phyloP scores from a whole-genome alignment of 2,797 vertebrate species.

The Cyprinella venusta region DNA sequence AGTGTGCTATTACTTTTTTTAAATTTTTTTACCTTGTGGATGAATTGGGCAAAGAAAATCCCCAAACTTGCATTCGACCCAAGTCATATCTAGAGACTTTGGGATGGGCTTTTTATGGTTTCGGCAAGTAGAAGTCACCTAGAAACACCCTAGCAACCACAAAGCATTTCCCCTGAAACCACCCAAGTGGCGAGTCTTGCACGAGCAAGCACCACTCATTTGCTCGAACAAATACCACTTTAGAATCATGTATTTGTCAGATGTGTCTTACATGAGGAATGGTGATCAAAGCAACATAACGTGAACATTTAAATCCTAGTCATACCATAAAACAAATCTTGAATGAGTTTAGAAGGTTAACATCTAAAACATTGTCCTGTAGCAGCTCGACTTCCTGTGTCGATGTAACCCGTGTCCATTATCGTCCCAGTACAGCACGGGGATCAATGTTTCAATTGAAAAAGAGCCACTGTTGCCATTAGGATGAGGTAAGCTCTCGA shows the following conservation, averaged over 20 bases:
- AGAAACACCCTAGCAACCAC: background rate
- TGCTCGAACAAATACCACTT: background rate
- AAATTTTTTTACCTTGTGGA: background rate
- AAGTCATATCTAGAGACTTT: background rate
- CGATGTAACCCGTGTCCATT: conserved; percentile 65
- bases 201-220: background rate
- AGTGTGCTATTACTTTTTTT: background rate
- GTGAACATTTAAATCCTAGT: background rate
- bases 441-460: conserved; percentile 82
- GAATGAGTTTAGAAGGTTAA: conserved; percentile 3
- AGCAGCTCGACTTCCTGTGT: conserved; percentile 44
- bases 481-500: conserved; percentile 79
- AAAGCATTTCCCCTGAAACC: background rate
- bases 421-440: conserved; percentile 59
- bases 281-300: background rate
- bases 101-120: background rate
- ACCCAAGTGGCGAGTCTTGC: background rate
- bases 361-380: conserved; percentile 6
- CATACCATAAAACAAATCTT: background rate
- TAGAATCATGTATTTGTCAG: background rate
- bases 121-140: background rate
- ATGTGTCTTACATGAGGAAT: background rate
- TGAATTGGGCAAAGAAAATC: background rate
- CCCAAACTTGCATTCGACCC: background rate
- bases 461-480: conserved; percentile 76